A percentile compares a stretch with the other conserved stretches of the same genome.
Conservation (phyloP, 2,797 vertebrate species). For the Percopsis omiscomaycus region DNA sequence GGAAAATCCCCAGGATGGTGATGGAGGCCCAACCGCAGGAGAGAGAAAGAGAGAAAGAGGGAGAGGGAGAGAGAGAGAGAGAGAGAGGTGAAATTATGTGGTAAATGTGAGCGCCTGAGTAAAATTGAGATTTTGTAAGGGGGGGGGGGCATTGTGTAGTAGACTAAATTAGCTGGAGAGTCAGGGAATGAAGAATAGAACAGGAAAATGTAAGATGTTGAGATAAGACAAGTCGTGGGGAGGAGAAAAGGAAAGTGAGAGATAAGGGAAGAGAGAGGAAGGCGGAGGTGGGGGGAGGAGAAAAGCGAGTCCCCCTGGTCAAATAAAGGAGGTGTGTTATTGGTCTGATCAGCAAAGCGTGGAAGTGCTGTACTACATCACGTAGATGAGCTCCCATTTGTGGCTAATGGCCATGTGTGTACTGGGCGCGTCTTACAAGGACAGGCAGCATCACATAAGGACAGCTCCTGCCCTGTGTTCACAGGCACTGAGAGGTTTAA, state of each 20-base stretch:
- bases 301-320: constrained; percentile 48
- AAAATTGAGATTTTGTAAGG: too few relatives aligned
- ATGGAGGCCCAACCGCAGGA: too few relatives aligned
- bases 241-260: constrained; percentile 12
- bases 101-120: too few relatives aligned
- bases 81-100: too few relatives aligned
- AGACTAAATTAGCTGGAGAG: constrained; percentile 3
- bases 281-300: neutral
- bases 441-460: constrained; percentile 18
- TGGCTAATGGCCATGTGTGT: constrained; percentile 55
- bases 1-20: too few relatives aligned
- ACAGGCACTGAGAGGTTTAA: constrained; percentile 31
- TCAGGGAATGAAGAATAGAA: constrained; percentile 3
- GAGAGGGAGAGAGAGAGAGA: neutral
- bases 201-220: constrained; percentile 28
- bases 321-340: constrained; percentile 62
- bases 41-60: neutral
- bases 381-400: constrained; percentile 42
- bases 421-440: constrained; percentile 15
- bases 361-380: constrained; percentile 56
- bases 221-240: constrained; percentile 41
- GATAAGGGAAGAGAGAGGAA: neutral
- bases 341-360: constrained; percentile 66
- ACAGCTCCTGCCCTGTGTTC: constrained; percentile 19
- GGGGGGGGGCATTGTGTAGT: too few relatives aligned